These are phyloP conservation scores for Epinephelus cyanopodus DNA, from an alignment of 2,113 vertebrate species.

Conservation along the genomic window DNA sequence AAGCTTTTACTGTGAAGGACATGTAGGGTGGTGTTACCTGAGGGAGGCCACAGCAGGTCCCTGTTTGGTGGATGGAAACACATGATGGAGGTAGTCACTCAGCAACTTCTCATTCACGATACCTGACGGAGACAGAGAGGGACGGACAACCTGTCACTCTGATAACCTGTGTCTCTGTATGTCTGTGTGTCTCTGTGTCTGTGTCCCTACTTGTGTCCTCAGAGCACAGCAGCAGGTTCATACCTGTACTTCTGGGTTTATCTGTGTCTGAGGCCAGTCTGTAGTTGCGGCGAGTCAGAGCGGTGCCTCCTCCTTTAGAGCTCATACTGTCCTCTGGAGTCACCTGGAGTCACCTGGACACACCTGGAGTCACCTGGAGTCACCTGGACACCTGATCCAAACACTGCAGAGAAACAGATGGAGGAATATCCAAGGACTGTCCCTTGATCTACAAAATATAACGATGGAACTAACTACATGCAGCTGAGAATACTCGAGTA, in stretches of 20 bases:
- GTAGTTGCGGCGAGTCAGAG: slow-evolving; percentile 91
- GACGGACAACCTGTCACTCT: background rate
- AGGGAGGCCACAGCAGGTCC: slow-evolving; percentile 84
- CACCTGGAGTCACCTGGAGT: too few relatives aligned
- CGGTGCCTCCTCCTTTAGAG: slow-evolving; percentile 88
- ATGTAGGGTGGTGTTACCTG: slow-evolving; percentile 84
- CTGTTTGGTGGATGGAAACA: slow-evolving; percentile 88
- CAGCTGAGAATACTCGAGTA: too few relatives aligned
- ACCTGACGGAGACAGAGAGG: slow-evolving; percentile 79
- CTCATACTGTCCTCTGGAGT: slow-evolving; percentile 84
- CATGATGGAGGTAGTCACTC: slow-evolving; percentile 91
- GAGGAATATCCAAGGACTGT: too few relatives aligned
- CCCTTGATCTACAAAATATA: too few relatives aligned
- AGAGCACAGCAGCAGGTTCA: background rate
- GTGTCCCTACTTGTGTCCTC: too few relatives aligned
- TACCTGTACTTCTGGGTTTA: slow-evolving; percentile 91
- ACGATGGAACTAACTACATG: too few relatives aligned
- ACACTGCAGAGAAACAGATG: slow-evolving; percentile 43
- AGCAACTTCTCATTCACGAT: slow-evolving; percentile 94
- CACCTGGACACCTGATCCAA: background rate
- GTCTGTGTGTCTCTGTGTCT: too few relatives aligned
- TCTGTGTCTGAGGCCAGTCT: slow-evolving; percentile 90
- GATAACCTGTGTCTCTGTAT: background rate
- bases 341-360: slow-evolving; percentile 21
- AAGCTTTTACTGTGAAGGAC: too few relatives aligned